Conservation (phyloP, 2,888 invertebrate species). For the Chrysolina oricalcia region DNA sequence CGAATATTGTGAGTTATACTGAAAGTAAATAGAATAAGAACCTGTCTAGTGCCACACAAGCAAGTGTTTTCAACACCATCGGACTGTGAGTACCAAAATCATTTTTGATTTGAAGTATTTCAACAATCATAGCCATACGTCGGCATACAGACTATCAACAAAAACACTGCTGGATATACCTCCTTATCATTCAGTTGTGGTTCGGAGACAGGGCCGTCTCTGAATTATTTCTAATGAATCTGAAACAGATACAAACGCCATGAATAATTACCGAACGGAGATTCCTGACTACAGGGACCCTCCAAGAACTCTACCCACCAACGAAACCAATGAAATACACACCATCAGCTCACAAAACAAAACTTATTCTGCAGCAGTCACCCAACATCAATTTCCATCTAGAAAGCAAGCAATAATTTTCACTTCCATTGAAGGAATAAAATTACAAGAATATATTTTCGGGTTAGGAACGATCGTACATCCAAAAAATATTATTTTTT, state of each 20-base stretch:
- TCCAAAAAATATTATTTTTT: slow-evolving; percentile 3
- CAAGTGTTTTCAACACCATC: background rate
- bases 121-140: background rate
- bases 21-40: background rate
- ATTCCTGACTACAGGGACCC: background rate
- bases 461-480: background rate
- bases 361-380: background rate
- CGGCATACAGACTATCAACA: background rate
- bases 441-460: background rate
- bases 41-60: background rate
- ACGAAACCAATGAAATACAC: background rate
- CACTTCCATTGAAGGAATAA: background rate
- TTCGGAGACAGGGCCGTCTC: background rate
- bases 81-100: background rate
- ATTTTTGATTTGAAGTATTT: background rate
- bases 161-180: background rate
- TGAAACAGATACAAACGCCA: background rate
- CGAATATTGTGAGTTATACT: background rate
- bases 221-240: background rate
- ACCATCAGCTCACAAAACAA: background rate
- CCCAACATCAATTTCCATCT: background rate
- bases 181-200: background rate
- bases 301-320: background rate
- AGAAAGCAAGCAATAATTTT: background rate
- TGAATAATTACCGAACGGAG: background rate